Conservation (phyloP, 2,888 invertebrate genomes). For the Ophion costatus region DNA sequence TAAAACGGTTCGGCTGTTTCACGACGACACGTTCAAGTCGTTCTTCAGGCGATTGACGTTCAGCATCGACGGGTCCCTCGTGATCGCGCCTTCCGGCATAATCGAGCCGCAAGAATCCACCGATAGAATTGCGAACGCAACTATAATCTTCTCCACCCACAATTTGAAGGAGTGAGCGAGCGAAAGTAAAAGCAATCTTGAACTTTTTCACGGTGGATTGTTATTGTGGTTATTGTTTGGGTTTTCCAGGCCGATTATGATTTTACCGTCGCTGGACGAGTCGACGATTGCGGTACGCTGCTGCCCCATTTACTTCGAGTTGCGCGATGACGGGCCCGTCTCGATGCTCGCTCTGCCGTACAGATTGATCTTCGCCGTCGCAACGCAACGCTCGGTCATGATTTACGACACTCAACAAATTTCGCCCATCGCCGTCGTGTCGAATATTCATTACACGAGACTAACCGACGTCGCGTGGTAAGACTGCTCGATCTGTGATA, state of each 20-base stretch:
- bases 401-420: constrained; percentile 95
- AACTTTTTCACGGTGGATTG: neutral
- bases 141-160: constrained; percentile 86
- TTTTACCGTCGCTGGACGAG: constrained; percentile 91
- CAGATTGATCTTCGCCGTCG: constrained; percentile 95
- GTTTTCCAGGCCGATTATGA: constrained; percentile 88
- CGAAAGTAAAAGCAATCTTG: neutral
- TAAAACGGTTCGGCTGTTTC: constrained; percentile 89
- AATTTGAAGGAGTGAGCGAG: constrained; percentile 86
- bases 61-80: constrained; percentile 94
- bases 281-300: constrained; percentile 93
- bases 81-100: constrained; percentile 96
- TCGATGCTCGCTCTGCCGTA: constrained; percentile 88
- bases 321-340: constrained; percentile 85
- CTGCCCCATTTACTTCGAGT: constrained; percentile 90
- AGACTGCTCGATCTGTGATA: constrained; percentile 61
- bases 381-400: constrained; percentile 93
- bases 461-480: constrained; percentile 94
- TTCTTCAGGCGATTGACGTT: constrained; percentile 96
- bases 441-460: constrained; percentile 95
- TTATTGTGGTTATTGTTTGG: neutral
- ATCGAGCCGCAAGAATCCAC: constrained; percentile 89
- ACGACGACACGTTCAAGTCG: constrained; percentile 96
- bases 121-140: constrained; percentile 85
- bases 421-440: constrained; percentile 91